Evolutionary conservation across 2,113 vertebrate genomes (phyloP), one percentile per base, ranked within the genome.

Genomic region (Tor tambroides): DNA sequence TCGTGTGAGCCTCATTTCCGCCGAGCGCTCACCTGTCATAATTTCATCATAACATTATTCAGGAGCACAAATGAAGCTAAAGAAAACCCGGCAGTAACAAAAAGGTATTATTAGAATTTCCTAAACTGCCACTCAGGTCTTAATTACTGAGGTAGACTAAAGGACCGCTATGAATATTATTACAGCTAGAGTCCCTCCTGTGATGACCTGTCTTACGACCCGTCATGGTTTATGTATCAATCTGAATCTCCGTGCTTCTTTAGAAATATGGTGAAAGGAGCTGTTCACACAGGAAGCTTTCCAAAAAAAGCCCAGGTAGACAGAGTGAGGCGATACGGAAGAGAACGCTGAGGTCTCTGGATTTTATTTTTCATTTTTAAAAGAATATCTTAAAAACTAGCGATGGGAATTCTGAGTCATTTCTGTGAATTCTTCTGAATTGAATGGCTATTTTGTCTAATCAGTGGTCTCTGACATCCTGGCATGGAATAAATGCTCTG

Each of bases 21-120:
- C 30, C 1, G 28, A 35, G 69, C 10, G 56, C 74, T 86, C 14
- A 75, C 72, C 74, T 79, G 85, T 32, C 80, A 71, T 87, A 32
- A 87, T 87, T 87, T 87, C 69, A 74, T 75, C 43, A 84, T 84
- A 84, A 84, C 49, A 59, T 84, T 74, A 84, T 74, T 74, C 69
- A 87, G 86, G 21, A 83, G 75, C 59, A 30, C 35, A 74, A 84
- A 89, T 59, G 56, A 26, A 38, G 21, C 65, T 26, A 75, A 75
- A 74, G 65, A 80, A 54, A 76, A 26, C 54, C 76, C 87, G 69
- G 75, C 85, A 85, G 85, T 81, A 89, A 85, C 67, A 84, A 85
- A 82, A 63, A 74, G 23, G 38, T 46, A 65, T 51, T 89, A 87
- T 85, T 85, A 71, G 35, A 82, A 82, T 87, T 85, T 85, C 59